A percentile compares a stretch with the other conserved stretches of the same genome.
Conservation (phyloP, 64 coral and sea anemone species). For the Stichodactyla helianthus region DNA sequence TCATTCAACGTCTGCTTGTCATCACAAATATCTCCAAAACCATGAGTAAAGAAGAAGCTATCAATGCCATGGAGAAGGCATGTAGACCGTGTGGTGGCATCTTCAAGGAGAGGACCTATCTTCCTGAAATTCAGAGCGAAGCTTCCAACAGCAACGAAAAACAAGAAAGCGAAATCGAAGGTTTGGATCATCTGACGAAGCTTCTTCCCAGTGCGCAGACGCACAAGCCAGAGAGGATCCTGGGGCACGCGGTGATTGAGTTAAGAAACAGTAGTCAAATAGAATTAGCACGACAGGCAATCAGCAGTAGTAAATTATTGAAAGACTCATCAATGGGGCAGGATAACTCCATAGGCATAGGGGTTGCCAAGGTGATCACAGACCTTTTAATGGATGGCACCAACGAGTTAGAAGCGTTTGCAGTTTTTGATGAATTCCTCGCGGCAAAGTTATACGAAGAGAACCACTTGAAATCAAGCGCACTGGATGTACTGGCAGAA, state of each 20-base stretch:
- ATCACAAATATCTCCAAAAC: conserved; percentile 75
- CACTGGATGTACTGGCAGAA: conserved; percentile 43
- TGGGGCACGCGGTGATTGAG: conserved; percentile 68
- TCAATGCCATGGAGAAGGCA: conserved; percentile 75
- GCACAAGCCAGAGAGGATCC: conserved; percentile 40
- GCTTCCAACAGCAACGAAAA: neutral
- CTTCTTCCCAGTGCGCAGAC: conserved; percentile 31
- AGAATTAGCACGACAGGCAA: conserved; percentile 68
- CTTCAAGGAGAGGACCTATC: conserved; percentile 44
- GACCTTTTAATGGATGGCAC: conserved; percentile 85
- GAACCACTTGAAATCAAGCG: neutral
- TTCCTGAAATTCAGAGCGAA: conserved; percentile 45
- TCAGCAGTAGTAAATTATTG: conserved; percentile 53
- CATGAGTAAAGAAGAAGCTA: conserved; percentile 52
- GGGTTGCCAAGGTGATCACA: conserved; percentile 69
- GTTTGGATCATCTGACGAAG: conserved; percentile 22
- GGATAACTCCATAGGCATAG: conserved; percentile 50
- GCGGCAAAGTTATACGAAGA: conserved; percentile 34
- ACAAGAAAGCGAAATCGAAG: neutral
- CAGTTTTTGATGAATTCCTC: conserved; percentile 73
- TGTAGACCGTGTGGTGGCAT: conserved; percentile 71
- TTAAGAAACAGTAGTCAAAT: conserved; percentile 69
- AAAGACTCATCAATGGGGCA: conserved; percentile 23
- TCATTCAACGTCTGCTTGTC: conserved; percentile 73
- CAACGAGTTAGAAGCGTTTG: conserved; percentile 78